A percentile compares a stretch with the other conserved stretches of the same genome.
These are phyloP conservation scores for Junonia oenone DNA, from an alignment of 2,888 invertebrate species.

Conservation along the genomic window DNA sequence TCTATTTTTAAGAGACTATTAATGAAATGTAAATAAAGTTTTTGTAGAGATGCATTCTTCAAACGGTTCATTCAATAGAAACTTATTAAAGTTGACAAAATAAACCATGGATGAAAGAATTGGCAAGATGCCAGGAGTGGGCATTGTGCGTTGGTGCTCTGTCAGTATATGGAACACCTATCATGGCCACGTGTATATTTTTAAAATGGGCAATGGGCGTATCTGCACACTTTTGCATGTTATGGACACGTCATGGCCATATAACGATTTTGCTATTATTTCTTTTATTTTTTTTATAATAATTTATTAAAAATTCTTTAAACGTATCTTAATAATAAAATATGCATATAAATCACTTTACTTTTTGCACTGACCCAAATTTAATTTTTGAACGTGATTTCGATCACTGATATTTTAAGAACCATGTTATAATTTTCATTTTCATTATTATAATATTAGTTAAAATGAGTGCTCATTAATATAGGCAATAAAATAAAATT, in stretches of 20 bases:
- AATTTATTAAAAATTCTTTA: no score
- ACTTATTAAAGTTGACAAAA: constrained; percentile 65
- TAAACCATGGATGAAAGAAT: constrained; percentile 36
- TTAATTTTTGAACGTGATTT: no score
- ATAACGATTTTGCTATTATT: not conserved
- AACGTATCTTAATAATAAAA: no score
- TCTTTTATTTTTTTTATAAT: not conserved
- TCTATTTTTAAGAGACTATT: not conserved
- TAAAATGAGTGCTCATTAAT: no score
- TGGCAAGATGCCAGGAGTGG: constrained; percentile 57
- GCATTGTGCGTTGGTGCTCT: constrained; percentile 24
- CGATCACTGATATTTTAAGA: no score
- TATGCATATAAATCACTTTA: no score
- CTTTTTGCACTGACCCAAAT: no score
- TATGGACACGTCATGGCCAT: not conserved
- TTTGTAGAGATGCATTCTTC: constrained; percentile 23
- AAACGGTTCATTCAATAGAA: constrained; percentile 49
- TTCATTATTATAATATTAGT: no score
- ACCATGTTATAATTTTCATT: no score
- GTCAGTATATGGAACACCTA: constrained; percentile 31
- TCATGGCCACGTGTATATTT: constrained; percentile 8
- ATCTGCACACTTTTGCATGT: not conserved
- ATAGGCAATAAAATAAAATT: no score
- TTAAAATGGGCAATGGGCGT: constrained; percentile 4
- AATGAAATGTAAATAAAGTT: constrained; percentile 6